Base-by-base conservation (phyloP, 2,797 vertebrate genomes). In the Gymnothorax javanicus region DNA sequence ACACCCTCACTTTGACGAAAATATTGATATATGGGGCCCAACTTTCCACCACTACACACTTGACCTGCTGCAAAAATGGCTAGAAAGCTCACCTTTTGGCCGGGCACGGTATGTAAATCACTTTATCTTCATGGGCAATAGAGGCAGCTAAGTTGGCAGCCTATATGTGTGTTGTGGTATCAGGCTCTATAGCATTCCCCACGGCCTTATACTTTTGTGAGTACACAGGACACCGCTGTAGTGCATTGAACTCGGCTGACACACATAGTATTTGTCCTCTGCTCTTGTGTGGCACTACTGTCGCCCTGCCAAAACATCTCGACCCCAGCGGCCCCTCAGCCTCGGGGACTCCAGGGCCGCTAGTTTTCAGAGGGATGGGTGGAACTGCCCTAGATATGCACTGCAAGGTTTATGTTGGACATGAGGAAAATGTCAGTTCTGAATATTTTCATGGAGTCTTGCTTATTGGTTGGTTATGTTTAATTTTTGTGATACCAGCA, bases 301-400 rank as follows among this genome's bases (percentile, higher is more conserved):
- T 77, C 15, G 0, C 75, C 77, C 77, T 54, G 77, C 77, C 77
- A 81, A 81, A 81, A 56, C 50, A 50, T n/a, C 20, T 54, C 23
- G 50, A 17, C 77, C 77, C 77, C 52, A 4, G 33, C 2, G 2
- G 3, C 50, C 75, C 50, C 59, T 20, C 23, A 56, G 33, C 59
- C 54, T 50, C 73, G 8, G 17, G 20, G 58, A 50, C 58, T 50
- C 33, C 79, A 27, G 33, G 58, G 56, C 23, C 43, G 0, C 58
- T 50, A 25, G 79, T 79, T 86, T 62, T 79, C 75, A 60, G 85
- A 57, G 58, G 62, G 17, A 75, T 23, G 79, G 59, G 59, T 59
- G 58, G 85, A 57, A 62, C 33, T 85, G 52, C 43, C 57, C 33
- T 20, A 77, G 1, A 77, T 52, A 17, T 11, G 3, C 73, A 50